Base-by-base conservation (phyloP, 2,113 vertebrate genomes). In the Galbula dea region DNA sequence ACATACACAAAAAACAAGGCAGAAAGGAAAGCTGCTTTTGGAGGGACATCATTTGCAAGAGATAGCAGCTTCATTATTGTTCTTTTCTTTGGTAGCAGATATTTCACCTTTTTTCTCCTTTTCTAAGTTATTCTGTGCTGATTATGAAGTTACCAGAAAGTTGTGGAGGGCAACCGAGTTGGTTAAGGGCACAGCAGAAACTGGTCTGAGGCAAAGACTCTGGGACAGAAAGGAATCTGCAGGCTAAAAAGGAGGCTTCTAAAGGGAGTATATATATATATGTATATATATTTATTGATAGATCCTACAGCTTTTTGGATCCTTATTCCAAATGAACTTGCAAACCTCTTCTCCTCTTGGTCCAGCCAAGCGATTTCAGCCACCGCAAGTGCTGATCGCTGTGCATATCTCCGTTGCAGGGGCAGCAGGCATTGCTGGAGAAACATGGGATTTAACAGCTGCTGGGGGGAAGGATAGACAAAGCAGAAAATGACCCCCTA, bases 331-430 rank as follows among this genome's bases (percentile, higher is more conserved):
- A 83, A 86, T 46, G 78, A 89, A 83, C 63, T 91, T 41, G 30
- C 59, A 95, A 94, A 77, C 48, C 17, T 67, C 82, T 76, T 94
- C 75, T 92, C 43, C 72, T 88, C 57, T 52, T 82, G 32, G 71
- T 77, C 75, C 72, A 67, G 79, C 72, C 89, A 88, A 91, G 61
- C 48, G 75, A 88, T 96, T 94, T 86, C 84, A 95, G 71, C 54
- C 84, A 66, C 51, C 79, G 34, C 54, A 79, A 93, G 78, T 27
- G 78, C 55, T 83, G 93, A 94, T 49, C 94, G 82, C 85, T 86
- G 72, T 0, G 3, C 94, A 91, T 82, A 92, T 74, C 85, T 88
- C 63, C 71, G 82, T 91, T 1, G 0, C 4, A 83, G 72, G 77
- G 78, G 87, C 94, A 91, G 91, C 67, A 93, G 75, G 87, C 87